phyloP scores from a whole-genome alignment of 1,140 invertebrate species.

The Drosophila teissieri region DNA sequence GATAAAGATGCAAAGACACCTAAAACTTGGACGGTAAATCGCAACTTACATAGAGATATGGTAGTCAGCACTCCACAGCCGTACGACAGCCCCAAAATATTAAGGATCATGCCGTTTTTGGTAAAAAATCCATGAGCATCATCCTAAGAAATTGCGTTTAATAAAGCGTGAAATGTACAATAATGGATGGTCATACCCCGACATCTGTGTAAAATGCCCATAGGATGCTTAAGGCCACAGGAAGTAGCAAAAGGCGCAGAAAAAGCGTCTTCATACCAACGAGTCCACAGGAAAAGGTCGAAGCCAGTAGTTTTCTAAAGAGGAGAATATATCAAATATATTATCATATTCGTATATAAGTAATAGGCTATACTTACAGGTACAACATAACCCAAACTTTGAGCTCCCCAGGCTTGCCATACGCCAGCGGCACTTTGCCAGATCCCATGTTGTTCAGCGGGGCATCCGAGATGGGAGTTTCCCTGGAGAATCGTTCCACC shows the following conservation, averaged over 20 bases:
- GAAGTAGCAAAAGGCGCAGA: slow-evolving; percentile 90
- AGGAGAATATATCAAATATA: neutral
- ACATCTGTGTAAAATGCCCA: slow-evolving; percentile 92
- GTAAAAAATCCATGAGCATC: slow-evolving; percentile 91
- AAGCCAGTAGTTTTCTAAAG: slow-evolving; percentile 89
- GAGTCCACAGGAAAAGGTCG: slow-evolving; percentile 91
- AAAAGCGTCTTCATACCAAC: slow-evolving; percentile 90
- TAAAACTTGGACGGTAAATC: neutral
- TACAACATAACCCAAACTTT: slow-evolving; percentile 91
- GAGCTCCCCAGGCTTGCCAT: slow-evolving; percentile 90
- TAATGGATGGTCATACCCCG: slow-evolving; percentile 85
- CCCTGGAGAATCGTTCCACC: slow-evolving; percentile 95
- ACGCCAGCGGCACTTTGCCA: slow-evolving; percentile 89
- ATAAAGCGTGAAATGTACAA: too few species aligned
- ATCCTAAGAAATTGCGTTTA: slow-evolving; percentile 83
- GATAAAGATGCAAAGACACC: neutral
- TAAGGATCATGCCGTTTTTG: slow-evolving; percentile 92
- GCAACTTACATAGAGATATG: slow-evolving; percentile 89
- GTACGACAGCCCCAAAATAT: slow-evolving; percentile 91
- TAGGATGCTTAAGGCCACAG: slow-evolving; percentile 90
- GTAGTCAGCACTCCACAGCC: slow-evolving; percentile 92
- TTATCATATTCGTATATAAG: too few species aligned
- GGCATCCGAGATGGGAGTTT: slow-evolving; percentile 86
- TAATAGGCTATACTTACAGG: slow-evolving; percentile 87
- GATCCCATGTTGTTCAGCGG: slow-evolving; percentile 86